A percentile compares a stretch with the other conserved stretches of the same genome.
phyloP scores from a whole-genome alignment of 1,140 invertebrate species.

The Drosophila santomea region DNA sequence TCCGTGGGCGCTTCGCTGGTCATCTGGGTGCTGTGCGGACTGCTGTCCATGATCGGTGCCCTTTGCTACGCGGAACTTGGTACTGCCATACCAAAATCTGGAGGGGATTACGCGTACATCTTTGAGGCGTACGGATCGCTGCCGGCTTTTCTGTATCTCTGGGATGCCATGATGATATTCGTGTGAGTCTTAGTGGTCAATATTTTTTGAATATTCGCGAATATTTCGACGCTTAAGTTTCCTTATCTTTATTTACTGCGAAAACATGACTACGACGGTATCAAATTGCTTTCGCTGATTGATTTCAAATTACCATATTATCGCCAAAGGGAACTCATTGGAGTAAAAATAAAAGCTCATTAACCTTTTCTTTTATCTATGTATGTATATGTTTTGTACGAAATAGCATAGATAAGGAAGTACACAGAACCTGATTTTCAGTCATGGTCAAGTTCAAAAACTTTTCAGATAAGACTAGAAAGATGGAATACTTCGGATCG shows the following conservation, averaged over 20 bases:
- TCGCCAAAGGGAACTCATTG: not conserved
- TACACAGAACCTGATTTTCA: not conserved
- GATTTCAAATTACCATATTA: not conserved
- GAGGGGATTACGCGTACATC: constrained; percentile 97
- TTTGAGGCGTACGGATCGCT: constrained; percentile 95
- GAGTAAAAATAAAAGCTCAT: not conserved
- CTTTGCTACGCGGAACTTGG: constrained; percentile 98
- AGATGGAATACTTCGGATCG: not conserved
- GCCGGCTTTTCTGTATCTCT: constrained; percentile 96
- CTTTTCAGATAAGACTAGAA: not conserved
- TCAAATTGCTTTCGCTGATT: not conserved
- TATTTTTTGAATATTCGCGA: not conserved
- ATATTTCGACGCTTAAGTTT: not conserved
- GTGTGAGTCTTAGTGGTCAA: constrained; percentile 87
- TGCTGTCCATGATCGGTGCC: constrained; percentile 94
- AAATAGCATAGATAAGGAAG: not conserved
- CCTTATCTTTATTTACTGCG: not conserved
- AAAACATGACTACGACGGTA: not conserved
- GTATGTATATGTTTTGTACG: not conserved
- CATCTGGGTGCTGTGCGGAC: constrained; percentile 95
- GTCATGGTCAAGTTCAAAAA: not conserved
- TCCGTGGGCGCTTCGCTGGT: constrained; percentile 94
- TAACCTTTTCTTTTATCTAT: not conserved
- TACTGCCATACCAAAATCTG: constrained; percentile 92
- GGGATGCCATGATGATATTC: constrained; percentile 94